Evolutionary conservation across 2,113 vertebrate genomes (phyloP), one percentile per base, ranked within the genome.

Genomic region (Otolemur garnettii): DNA sequence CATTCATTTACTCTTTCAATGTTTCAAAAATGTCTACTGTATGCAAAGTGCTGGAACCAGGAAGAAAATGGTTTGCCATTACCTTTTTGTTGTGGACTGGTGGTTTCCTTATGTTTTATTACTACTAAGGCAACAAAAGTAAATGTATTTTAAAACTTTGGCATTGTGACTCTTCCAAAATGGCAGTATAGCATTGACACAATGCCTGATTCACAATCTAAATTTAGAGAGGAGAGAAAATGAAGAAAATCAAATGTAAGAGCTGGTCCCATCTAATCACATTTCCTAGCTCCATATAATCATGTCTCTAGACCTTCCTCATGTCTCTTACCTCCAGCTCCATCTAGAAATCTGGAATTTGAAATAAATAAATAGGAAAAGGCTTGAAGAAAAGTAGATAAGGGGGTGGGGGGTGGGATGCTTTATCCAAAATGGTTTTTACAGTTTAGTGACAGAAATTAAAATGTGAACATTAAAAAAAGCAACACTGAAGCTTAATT

Each of bases 361-460:
- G n/a, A 83, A 78, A 33, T 2, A 50, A 5, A 79, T 80, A 81
- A 82, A 59, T 30, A 68, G 30, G 0, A 60, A 93, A 71, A 80
- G 26, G 5, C 2, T 14, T 80, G 14, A 64, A 84, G 21, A 30
- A 10, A 68, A 50, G 0, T 4, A 72, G 13, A 53, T 74, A n/a
- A n/a, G n/a, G n/a, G n/a, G 33, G 64, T 53, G 80, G 75, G 66
- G 28, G 11, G 7, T n/a, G 30, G 28, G 4, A 5, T 2, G 6
- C 10, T 75, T 83, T 83, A 50, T 74, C 22, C 57, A 62, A 87
- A 90, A 78, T 4, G 7, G 1, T 69, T 53, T 94, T 93, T 38
- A 71, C 10, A 84, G 28, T 84, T 68, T 66, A 92, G 33, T 91
- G 72, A 91, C 19, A 88, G 28, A 68, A 78, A 89, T 68, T 17